Evolutionary conservation across 2,113 vertebrate species (phyloP).

Genomic region (Passer domesticus): DNA sequence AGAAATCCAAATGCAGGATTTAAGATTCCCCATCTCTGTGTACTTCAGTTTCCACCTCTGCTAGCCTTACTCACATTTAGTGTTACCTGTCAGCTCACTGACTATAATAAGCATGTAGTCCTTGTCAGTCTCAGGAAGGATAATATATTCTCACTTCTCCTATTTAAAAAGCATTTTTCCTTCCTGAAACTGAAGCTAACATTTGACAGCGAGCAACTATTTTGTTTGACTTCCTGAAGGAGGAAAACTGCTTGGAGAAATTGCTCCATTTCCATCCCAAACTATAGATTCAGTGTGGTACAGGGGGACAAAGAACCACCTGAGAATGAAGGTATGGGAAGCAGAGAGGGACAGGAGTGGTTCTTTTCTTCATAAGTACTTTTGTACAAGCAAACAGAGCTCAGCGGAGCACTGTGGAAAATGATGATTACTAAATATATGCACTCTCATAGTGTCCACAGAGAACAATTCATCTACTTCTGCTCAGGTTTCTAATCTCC

Average conservation of each 20-base stretch:
- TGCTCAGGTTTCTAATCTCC: not conserved
- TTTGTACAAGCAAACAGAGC: not conserved
- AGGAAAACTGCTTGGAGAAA: not conserved
- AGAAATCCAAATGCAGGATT: not conserved
- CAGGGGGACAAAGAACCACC: not conserved
- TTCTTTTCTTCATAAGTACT: rapidly evolving
- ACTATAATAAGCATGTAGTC: not conserved
- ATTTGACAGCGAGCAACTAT: not conserved
- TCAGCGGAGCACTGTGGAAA: not conserved
- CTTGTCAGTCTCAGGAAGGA: not conserved
- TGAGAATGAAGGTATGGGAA: not conserved
- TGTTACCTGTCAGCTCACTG: not conserved
- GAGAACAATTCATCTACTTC: not conserved
- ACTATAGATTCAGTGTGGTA: not conserved
- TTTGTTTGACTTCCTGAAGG: not conserved
- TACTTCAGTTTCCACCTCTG: not conserved
- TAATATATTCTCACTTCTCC: not conserved
- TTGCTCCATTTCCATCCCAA: not conserved
- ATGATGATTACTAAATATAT: not conserved
- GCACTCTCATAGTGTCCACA: not conserved
- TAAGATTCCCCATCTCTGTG: not conserved
- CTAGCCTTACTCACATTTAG: not conserved
- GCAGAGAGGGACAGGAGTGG: not conserved
- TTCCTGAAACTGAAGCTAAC: not conserved
- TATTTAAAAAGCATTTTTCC: not conserved